These are phyloP conservation scores for Palythoa heliodiscus DNA, from an alignment of 92 coral and sea anemone species.

Conservation along the genomic window DNA sequence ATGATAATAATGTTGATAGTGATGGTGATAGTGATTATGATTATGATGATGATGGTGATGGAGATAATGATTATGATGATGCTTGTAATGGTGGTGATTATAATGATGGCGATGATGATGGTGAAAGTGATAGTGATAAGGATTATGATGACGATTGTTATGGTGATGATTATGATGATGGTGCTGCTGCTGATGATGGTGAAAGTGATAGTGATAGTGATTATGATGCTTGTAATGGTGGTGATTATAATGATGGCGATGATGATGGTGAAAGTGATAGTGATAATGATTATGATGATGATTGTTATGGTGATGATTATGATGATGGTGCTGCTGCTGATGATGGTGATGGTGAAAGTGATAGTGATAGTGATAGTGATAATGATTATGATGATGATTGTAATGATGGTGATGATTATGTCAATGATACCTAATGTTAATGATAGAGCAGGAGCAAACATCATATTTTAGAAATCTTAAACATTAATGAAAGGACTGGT, in stretches of 20 bases:
- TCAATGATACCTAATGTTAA: not conserved
- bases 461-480: no score
- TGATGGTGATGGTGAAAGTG: not conserved
- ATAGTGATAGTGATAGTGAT: not conserved
- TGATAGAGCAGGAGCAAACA: no score
- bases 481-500: no score
- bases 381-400: not conserved
- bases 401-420: not conserved
- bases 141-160: not conserved
- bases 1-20: not conserved
- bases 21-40: not conserved
- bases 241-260: not conserved
- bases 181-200: not conserved
- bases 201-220: not conserved
- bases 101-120: not conserved
- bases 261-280: not conserved
- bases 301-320: not conserved
- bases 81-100: not conserved
- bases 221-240: not conserved
- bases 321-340: not conserved
- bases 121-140: not conserved
- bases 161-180: not conserved
- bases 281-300: not conserved
- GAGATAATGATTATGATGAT: not conserved
- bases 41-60: not conserved